phyloP scores from a whole-genome alignment of 2,888 invertebrate species.

The Strigamia transsilvanica region DNA sequence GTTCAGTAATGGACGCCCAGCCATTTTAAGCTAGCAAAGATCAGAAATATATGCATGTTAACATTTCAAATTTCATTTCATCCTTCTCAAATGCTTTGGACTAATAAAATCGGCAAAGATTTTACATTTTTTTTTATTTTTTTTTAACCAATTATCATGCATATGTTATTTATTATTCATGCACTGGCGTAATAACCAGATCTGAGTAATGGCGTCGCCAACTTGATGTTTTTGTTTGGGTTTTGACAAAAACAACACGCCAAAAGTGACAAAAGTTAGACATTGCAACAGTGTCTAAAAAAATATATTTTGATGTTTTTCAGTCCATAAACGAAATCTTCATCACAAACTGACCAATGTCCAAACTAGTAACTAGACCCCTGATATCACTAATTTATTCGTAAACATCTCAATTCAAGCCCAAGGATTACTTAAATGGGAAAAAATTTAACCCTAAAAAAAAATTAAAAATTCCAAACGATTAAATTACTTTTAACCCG shows the following conservation, averaged over 20 bases:
- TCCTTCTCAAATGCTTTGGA: not conserved
- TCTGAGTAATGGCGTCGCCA: too few relatives aligned
- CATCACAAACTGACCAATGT: not conserved
- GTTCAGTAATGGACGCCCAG: constrained; percentile 28
- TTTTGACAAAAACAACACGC: too few relatives aligned
- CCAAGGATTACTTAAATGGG: not conserved
- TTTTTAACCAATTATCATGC: not conserved
- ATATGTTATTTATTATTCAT: too few relatives aligned
- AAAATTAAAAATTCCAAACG: not conserved
- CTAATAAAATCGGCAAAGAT: not conserved
- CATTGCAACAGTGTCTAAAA: too few relatives aligned
- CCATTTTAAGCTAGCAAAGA: constrained; percentile 44
- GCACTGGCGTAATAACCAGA: too few relatives aligned
- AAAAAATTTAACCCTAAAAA: not conserved
- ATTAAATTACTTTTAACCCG: not conserved
- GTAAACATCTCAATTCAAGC: not conserved
- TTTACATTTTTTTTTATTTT: not conserved
- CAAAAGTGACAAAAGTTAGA: too few relatives aligned
- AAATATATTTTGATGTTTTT: too few relatives aligned
- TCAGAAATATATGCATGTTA: constrained; percentile 17
- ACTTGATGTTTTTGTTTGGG: too few relatives aligned
- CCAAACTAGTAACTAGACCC: not conserved
- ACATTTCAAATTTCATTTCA: not conserved
- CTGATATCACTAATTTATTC: not conserved
- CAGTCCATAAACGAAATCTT: too few relatives aligned